Evolutionary conservation across 2,113 vertebrate species (phyloP), one percentile per base, ranked within the genome.

Genomic region (Siniperca chuatsi): DNA sequence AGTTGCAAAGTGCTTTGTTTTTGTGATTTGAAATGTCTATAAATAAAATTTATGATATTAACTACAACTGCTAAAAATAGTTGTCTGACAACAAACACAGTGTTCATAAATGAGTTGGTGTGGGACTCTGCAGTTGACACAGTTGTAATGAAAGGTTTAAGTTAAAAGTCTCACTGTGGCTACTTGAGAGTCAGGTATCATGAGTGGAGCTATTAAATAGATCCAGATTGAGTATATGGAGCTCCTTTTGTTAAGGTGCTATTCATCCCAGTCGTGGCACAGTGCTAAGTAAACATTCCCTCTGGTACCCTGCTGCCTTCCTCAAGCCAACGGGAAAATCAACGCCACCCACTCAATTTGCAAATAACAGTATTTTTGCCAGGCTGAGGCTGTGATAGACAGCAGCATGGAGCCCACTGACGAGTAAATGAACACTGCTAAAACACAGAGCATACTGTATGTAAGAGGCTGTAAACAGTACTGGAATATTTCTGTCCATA

Each of bases 301-400:
- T 68, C 71, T 76, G 83, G 77, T 86, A 54, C 69, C 88, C 87
- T 50, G 65, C 88, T 86, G 89, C 74, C 79, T 88, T 81, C 66
- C 87, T 90, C 88, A 83, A 91, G 88, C 90, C 87, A 91, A 87
- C 75, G 7, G 85, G 85, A 93, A 92, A 94, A 93, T 90, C 87
- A 90, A 87, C 61, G 44, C 87, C 91, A 87, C 91, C 91, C 90
- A 93, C 91, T 83, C 89, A 90, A 88, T 92, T 91, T 89, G 68
- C 81, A 92, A 93, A 93, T 93, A 87, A 93, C 91, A 86, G 92
- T 89, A 79, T 87, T 92, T 92, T 78, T 91, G 79, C 83, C 78
- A 91, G 82, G 68, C 89, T 65, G 74, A 86, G 60, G 78, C 78
- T 50, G 81, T 87, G 91, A 92, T 73, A 89, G 92, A 85, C 83